Base-by-base conservation (phyloP, 2,113 vertebrate species). In the Poeciliopsis occidentalis region DNA sequence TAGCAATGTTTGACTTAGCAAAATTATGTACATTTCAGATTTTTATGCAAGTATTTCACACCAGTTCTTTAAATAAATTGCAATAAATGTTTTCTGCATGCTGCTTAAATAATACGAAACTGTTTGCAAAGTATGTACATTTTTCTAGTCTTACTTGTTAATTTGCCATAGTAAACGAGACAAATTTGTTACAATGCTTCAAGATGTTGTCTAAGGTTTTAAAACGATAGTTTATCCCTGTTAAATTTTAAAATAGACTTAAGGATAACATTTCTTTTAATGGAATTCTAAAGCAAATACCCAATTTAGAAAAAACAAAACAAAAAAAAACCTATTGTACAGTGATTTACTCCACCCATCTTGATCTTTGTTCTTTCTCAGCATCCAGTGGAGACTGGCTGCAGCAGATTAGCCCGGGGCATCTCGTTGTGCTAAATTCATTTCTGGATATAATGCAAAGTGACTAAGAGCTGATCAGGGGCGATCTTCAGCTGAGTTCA, bases 381-480 rank as follows among this genome's bases (percentile, higher is more conserved):
- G 12, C 39, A 19, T 19, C 30, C 32, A 7, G 64, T 71, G 75
- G 60, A 64, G 24, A 65, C 30, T 57, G 29, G 44, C 60, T 61
- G 34, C 39, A 57, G 69, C 39, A 57, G 69, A 69, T 1, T 61
- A 57, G 61, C 83, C 68, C 17, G 0, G 0, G 67, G 64, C 29
- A 0, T 39, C 65, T 78, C 63, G 27, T 19, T 13, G 2, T 57
- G 57, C 60, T 68, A 67, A 76, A 84, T 84, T 31, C 78, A 60
- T 47, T 72, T 68, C 51, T 62, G 44, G 13, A 60, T 71, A 60
- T 83, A 67, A 86, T 84, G 63, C 60, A 70, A 80, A 67, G 17
- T 69, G 80, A 83, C 80, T 70, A 51, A 26, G 47, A 62, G 73
- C 29, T 24, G 29, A 63, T 67, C 31, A 61, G 34, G 64, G 4